phyloP scores from a whole-genome alignment of 2,113 vertebrate species.

The Alethe castanea region DNA sequence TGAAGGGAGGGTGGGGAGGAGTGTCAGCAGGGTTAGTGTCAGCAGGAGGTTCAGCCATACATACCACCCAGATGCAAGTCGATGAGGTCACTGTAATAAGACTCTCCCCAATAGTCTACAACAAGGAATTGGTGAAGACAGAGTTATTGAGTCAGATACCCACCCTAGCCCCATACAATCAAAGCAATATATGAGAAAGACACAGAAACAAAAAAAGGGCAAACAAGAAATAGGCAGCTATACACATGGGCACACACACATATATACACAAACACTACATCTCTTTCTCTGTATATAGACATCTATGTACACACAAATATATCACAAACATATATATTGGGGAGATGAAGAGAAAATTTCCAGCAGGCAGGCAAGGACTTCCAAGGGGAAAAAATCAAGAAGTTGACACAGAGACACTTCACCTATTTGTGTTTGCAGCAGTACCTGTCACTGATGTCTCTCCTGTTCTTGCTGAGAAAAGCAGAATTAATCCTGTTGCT shows the following conservation, averaged over 20 bases:
- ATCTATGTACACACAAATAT: not conserved
- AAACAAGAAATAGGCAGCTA: conserved; percentile 13
- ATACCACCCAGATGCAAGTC: conserved; percentile 99
- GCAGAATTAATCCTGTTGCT: not conserved
- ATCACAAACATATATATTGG: not conserved
- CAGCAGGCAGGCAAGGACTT: conserved; percentile 29
- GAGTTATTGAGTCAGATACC: conserved; percentile 81
- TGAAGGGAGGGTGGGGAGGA: conserved; percentile 53
- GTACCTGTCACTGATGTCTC: not conserved
- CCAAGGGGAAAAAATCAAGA: not conserved
- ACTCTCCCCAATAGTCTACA: conserved; percentile 99
- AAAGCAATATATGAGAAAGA: conserved; percentile 43
- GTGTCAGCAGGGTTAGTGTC: conserved; percentile 82
- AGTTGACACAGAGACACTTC: not conserved
- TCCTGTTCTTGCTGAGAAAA: not conserved
- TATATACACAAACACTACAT: accelerated
- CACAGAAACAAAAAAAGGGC: conserved; percentile 2
- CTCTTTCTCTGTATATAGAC: not conserved
- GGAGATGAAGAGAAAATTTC: conserved; percentile 25
- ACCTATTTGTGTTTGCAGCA: not conserved
- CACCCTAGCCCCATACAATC: conserved; percentile 41
- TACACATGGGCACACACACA: not conserved
- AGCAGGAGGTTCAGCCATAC: conserved; percentile 91
- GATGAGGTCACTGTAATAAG: conserved; percentile 99
- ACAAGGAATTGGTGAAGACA: conserved; percentile 96